These are phyloP conservation scores for Calidris pygmaea DNA, from an alignment of 2,113 vertebrate genomes.

Conservation along the genomic window DNA sequence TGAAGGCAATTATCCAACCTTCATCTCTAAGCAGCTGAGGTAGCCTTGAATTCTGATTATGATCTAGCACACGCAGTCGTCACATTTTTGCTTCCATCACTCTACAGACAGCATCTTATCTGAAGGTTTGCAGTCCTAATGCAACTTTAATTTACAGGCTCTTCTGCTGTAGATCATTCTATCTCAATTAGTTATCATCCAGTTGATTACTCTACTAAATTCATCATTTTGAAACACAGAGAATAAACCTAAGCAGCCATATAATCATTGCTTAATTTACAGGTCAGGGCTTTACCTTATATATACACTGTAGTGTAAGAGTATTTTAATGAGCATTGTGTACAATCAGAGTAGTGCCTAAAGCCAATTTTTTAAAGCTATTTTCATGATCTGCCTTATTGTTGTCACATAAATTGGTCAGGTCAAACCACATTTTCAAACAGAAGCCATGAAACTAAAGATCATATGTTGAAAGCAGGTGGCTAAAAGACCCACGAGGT, in stretches of 20 bases:
- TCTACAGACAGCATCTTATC: background rate
- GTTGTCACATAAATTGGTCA: background rate
- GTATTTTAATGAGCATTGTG: background rate
- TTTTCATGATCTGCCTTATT: background rate
- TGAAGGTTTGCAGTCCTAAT: background rate
- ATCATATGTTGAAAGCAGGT: background rate
- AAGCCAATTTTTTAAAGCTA: background rate
- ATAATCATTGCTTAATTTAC: background rate
- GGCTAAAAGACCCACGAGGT: background rate
- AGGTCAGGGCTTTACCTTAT: background rate
- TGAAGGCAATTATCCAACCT: background rate
- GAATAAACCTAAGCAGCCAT: background rate
- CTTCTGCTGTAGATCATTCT: background rate
- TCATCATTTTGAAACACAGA: background rate
- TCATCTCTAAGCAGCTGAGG: background rate
- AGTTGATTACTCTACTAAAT: background rate
- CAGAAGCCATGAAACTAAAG: background rate
- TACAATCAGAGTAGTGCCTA: background rate
- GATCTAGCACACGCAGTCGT: background rate
- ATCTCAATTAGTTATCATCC: background rate
- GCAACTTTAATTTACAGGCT: background rate
- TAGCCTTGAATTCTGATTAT: background rate
- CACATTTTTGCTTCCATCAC: background rate
- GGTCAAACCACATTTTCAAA: background rate
- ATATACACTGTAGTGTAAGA: background rate